Percentiles rank a stretch among this genome's conserved stretches.
Evolutionary conservation across 2,113 vertebrate species (phyloP).

Genomic region (Nannospalax galili): DNA sequence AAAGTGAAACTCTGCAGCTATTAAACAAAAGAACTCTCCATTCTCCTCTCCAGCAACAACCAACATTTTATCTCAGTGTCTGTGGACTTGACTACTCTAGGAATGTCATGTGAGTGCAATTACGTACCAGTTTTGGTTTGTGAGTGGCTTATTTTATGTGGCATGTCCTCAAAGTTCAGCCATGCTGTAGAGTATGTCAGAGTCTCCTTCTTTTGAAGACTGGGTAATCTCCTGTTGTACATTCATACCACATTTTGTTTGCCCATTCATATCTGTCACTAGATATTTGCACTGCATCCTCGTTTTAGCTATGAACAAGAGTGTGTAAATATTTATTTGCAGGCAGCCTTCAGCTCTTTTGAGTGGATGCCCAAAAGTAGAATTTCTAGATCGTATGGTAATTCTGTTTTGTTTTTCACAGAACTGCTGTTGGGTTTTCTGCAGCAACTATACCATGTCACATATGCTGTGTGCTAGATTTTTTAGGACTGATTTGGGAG

Average conservation of each 20-base stretch:
- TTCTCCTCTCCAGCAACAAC: not conserved
- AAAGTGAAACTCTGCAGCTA: not conserved
- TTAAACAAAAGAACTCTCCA: not conserved
- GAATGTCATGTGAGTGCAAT: not conserved
- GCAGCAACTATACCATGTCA: not conserved
- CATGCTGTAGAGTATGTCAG: not conserved
- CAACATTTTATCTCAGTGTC: not conserved
- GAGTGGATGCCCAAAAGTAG: not conserved
- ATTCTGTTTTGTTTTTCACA: not conserved
- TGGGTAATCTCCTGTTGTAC: not conserved
- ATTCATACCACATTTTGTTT: not conserved
- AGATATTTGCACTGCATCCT: not conserved
- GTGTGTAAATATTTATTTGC: not conserved
- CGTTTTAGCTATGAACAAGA: too few relatives aligned
- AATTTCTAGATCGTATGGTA: not conserved
- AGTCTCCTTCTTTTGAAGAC: not conserved
- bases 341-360: not conserved
- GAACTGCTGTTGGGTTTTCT: not conserved
- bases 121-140: not conserved
- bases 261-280: not conserved
- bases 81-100: not conserved
- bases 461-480: not conserved
- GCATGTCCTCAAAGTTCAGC: not conserved
- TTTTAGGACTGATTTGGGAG: not conserved
- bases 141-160: not conserved